Conservation (phyloP, 2,797 vertebrate genomes). For the Labroides dimidiatus region DNA sequence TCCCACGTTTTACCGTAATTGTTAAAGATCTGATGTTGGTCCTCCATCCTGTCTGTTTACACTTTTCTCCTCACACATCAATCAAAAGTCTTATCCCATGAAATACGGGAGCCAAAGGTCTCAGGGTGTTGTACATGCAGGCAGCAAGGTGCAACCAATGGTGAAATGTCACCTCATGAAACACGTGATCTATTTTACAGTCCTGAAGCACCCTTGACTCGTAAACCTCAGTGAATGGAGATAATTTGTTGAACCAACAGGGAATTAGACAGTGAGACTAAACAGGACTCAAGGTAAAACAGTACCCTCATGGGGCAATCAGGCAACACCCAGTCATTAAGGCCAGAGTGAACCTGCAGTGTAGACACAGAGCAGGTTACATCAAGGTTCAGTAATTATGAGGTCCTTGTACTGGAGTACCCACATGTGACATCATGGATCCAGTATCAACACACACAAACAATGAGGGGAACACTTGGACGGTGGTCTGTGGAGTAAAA, state of each 20-base stretch:
- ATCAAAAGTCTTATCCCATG: not conserved
- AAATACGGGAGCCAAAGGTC: conserved; percentile 60
- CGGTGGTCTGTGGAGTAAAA: too few species aligned
- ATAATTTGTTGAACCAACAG: too few species aligned
- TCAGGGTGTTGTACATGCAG: not conserved
- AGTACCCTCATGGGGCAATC: conserved; percentile 21
- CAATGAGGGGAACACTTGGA: not conserved
- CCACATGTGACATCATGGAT: conserved; percentile 8
- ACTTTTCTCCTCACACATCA: not conserved
- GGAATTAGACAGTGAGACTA: conserved; percentile 47
- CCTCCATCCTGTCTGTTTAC: conserved; percentile 1
- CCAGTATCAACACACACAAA: not conserved
- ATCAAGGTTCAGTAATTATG: conserved; percentile 22
- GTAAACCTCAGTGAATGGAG: not conserved
- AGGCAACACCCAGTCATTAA: conserved; percentile 60
- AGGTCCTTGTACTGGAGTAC: not conserved
- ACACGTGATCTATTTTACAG: not conserved
- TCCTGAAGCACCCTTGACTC: not conserved
- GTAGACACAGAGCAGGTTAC: conserved; percentile 13
- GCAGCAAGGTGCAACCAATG: not conserved
- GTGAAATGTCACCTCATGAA: conserved; percentile 14
- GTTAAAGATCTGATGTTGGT: too few species aligned
- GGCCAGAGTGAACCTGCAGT: conserved; percentile 5
- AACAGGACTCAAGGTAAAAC: conserved; percentile 47
- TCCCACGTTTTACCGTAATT: too few species aligned